Evolutionary conservation across 2,797 vertebrate species (phyloP).

Genomic region (Pangasius macronema): DNA sequence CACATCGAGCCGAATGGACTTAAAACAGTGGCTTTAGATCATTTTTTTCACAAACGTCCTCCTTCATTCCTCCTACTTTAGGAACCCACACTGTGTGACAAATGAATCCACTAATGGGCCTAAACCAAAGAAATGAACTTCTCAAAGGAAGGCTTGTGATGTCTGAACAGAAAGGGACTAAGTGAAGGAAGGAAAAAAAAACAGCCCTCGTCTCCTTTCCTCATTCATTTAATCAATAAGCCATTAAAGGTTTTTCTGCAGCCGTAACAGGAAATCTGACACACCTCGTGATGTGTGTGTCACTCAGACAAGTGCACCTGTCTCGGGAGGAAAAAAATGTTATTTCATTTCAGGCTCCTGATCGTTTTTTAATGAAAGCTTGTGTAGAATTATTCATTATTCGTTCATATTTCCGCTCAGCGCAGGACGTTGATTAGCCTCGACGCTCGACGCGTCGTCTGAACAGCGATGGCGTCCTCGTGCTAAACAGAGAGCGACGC

Average conservation of each 20-base stretch:
- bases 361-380: not conserved
- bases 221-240: constrained; percentile 51
- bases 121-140: constrained; percentile 32
- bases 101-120: constrained; percentile 33
- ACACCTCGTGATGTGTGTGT: not conserved
- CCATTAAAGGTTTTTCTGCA: constrained; percentile 50
- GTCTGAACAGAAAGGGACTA: constrained; percentile 22
- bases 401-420: not conserved
- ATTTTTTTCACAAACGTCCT: not conserved
- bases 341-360: not conserved
- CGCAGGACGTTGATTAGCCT: not conserved
- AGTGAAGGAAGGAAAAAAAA: constrained; percentile 10
- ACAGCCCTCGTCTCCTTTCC: constrained; percentile 28
- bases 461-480: too few relatives aligned
- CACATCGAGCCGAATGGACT: not conserved
- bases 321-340: not conserved
- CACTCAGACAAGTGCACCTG: not conserved
- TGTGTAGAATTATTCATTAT: not conserved
- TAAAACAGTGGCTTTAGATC: not conserved
- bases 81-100: constrained; percentile 4
- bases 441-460: too few relatives aligned
- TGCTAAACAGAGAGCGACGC: not conserved
- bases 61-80: not conserved
- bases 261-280: constrained; percentile 31
- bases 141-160: constrained; percentile 20